phyloP scores from a whole-genome alignment of 2,888 invertebrate genomes.

The Arrhopalites spinosus region DNA sequence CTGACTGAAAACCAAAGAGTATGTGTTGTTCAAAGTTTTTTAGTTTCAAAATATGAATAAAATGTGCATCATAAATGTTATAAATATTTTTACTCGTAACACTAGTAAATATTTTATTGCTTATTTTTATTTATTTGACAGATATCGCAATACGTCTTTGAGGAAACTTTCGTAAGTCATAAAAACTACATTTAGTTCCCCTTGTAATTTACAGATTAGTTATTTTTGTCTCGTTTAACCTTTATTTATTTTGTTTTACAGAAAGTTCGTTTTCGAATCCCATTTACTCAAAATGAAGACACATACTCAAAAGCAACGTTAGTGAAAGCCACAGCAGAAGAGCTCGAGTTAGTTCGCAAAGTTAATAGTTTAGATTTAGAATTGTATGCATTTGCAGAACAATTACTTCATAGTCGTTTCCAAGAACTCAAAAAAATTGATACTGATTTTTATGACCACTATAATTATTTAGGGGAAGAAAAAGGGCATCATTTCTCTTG shows the following conservation, averaged over 20 bases:
- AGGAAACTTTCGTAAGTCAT: constrained; percentile 92
- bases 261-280: constrained; percentile 85
- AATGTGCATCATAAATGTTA: too few relatives aligned
- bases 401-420: constrained; percentile 78
- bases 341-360: constrained; percentile 74
- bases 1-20: constrained; percentile 90
- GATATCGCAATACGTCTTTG: constrained; percentile 91
- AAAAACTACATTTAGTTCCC: too few relatives aligned
- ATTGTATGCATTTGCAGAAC: constrained; percentile 90
- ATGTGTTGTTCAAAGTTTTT: neutral
- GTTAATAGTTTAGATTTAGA: constrained; percentile 89
- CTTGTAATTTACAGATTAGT: too few relatives aligned
- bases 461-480: constrained; percentile 81
- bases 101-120: too few relatives aligned
- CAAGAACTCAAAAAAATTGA: constrained; percentile 79
- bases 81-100: too few relatives aligned
- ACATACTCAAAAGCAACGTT: constrained; percentile 84
- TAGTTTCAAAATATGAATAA: too few relatives aligned
- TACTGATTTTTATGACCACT: constrained; percentile 78
- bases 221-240: too few relatives aligned
- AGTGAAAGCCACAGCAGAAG: constrained; percentile 74
- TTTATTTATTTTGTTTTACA: too few relatives aligned
- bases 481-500: constrained; percentile 82
- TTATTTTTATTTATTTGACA: constrained; percentile 58
- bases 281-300: constrained; percentile 90